Evolutionary conservation across 2,888 invertebrate species (phyloP).

Genomic region (Yponomeuta evonymella): DNA sequence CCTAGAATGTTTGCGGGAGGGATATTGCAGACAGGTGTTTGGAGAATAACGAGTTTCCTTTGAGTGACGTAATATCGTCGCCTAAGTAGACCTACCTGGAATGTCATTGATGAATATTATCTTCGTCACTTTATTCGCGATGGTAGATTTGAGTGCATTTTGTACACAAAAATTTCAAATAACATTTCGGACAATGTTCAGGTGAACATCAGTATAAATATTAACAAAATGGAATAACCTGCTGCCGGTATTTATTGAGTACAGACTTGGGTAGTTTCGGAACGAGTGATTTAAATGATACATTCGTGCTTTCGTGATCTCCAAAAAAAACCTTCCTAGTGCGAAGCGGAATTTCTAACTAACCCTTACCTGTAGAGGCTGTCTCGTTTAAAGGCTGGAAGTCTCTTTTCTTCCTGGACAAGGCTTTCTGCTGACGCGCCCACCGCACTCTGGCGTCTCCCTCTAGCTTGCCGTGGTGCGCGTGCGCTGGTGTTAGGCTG

Average conservation of each 20-base stretch:
- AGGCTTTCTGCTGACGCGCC: conserved; percentile 88
- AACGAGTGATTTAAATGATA: no score
- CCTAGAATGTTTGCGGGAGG: neutral
- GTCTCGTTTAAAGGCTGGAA: conserved; percentile 63
- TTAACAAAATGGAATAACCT: no score
- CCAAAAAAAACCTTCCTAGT: neutral
- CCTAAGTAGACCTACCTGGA: neutral
- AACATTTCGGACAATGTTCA: no score
- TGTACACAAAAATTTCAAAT: no score
- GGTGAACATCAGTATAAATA: no score
- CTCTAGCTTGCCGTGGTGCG: conserved; percentile 82
- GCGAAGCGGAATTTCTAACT: neutral
- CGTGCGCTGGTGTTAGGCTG: conserved; percentile 81
- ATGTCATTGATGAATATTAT: no score
- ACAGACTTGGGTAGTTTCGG: no score
- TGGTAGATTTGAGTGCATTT: no score
- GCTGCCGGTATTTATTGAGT: no score
- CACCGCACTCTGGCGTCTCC: conserved; percentile 86
- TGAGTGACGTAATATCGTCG: neutral
- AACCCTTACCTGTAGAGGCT: conserved; percentile 45
- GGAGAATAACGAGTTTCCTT: neutral
- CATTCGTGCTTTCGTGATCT: no score
- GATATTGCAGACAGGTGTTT: neutral
- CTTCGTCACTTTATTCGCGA: no score
- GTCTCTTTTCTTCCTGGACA: conserved; percentile 88